A percentile compares a stretch with the other conserved stretches of the same genome.
Conservation (phyloP, 2,888 invertebrate species). For the Drosophila anomelani region DNA sequence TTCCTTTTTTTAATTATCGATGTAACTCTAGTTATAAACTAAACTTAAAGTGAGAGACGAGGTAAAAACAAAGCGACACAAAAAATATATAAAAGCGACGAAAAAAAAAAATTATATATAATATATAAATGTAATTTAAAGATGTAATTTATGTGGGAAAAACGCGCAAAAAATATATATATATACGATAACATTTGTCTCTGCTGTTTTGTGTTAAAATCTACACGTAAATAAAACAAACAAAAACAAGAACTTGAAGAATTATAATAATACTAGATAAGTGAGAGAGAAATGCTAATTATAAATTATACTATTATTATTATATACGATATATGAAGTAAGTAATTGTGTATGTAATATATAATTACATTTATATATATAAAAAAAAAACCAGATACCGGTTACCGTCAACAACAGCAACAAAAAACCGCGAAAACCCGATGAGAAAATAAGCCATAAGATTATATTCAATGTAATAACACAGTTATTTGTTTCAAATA, state of each 20-base stretch:
- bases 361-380: constrained; percentile 75
- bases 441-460: constrained; percentile 48
- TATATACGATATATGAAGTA: constrained; percentile 66
- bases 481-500: constrained; percentile 85
- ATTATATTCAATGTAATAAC: constrained; percentile 82
- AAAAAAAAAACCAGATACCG: constrained; percentile 18
- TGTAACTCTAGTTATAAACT: constrained; percentile 73
- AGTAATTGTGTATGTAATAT: constrained; percentile 81
- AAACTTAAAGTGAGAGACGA: constrained; percentile 51
- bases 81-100: constrained; percentile 20
- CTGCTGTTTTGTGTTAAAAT: constrained; percentile 47
- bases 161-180: constrained; percentile 37
- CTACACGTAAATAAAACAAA: constrained; percentile 35
- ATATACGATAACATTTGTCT: constrained; percentile 41
- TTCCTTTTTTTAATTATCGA: constrained; percentile 73
- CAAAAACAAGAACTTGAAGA: constrained; percentile 27
- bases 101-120: constrained; percentile 41
- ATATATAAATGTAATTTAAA: constrained; percentile 49
- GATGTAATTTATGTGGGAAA: constrained; percentile 50
- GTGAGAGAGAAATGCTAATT: constrained; percentile 53
- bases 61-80: constrained; percentile 44
- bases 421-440: constrained; percentile 50
- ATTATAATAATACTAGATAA: constrained; percentile 39
- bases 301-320: constrained; percentile 64
- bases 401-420: constrained; percentile 63